Conservation (phyloP, 1,140 invertebrate genomes). For the Drosophila prosaltans region DNA sequence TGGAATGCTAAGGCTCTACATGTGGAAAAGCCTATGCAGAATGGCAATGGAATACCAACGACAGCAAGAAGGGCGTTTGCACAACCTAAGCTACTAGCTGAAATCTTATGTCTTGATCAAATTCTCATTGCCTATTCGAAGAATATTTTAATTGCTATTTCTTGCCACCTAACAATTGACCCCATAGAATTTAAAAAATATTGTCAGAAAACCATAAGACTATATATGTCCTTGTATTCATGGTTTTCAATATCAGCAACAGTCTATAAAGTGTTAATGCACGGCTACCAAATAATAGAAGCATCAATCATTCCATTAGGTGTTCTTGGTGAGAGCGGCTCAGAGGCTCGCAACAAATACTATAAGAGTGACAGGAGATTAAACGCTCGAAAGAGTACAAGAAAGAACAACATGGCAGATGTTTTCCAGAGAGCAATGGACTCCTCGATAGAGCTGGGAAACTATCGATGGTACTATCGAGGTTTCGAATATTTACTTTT, state of each 20-base stretch:
- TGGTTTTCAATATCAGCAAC: slow-evolving; percentile 17
- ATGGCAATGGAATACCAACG: slow-evolving; percentile 6
- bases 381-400: slow-evolving; percentile 26
- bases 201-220: slow-evolving; percentile 30
- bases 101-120: neutral
- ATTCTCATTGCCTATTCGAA: slow-evolving; percentile 10
- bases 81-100: too few relatives aligned
- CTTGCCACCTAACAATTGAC: slow-evolving; percentile 20
- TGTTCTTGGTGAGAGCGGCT: slow-evolving; percentile 32
- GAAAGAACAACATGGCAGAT: too few relatives aligned
- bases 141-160: slow-evolving; percentile 25
- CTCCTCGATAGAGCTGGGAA: too few relatives aligned
- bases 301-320: slow-evolving; percentile 22
- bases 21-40: slow-evolving; percentile 15
- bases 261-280: too few relatives aligned
- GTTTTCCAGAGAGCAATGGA: too few relatives aligned
- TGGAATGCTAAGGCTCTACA: too few relatives aligned
- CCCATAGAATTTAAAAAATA: slow-evolving; percentile 27
- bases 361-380: slow-evolving; percentile 31
- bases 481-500: too few relatives aligned
- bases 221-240: slow-evolving; percentile 6
- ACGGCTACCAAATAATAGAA: too few relatives aligned
- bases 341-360: slow-evolving; percentile 28
- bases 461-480: too few relatives aligned
- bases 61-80: neutral